Evolutionary conservation across 1,140 invertebrate genomes (phyloP).

Genomic region (Euwallacea similis): DNA sequence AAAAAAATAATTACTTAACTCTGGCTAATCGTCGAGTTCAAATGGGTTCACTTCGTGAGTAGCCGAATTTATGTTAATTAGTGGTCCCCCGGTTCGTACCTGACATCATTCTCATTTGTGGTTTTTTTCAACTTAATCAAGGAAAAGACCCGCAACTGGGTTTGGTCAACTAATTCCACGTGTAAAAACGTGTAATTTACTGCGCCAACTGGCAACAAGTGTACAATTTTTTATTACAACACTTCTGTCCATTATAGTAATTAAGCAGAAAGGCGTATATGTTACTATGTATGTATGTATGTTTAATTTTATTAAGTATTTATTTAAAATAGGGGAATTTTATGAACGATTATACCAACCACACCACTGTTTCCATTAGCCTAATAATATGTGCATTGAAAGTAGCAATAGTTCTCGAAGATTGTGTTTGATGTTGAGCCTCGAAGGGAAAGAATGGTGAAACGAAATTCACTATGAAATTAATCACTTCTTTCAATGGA

Average conservation of each 20-base stretch:
- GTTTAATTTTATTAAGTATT: conserved; percentile 34
- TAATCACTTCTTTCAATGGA: not conserved
- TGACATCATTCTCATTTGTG: conserved; percentile 6
- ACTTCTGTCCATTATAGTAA: conserved; percentile 35
- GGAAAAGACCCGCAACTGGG: conserved; percentile 29
- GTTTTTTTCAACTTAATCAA: conserved; percentile 27
- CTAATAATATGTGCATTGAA: conserved; percentile 7
- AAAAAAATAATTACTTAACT: no score
- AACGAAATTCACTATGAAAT: conserved; percentile 1
- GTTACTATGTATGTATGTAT: conserved; percentile 15
- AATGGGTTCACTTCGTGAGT: no score
- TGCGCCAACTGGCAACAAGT: conserved; percentile 34
- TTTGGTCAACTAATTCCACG: conserved; percentile 27
- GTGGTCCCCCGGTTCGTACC: no score
- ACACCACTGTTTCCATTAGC: conserved; percentile 12
- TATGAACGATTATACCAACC: conserved; percentile 15
- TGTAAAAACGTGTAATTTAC: conserved; percentile 33
- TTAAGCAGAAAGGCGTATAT: conserved; percentile 26
- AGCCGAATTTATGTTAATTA: no score
- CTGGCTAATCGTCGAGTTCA: no score
- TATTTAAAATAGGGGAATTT: conserved; percentile 28
- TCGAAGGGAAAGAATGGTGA: conserved; percentile 4
- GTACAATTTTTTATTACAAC: conserved; percentile 39
- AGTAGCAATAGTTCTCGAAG: no score
- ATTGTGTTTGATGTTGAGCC: no score